Conservation (phyloP, 2,113 vertebrate species). For the Podiceps cristatus region DNA sequence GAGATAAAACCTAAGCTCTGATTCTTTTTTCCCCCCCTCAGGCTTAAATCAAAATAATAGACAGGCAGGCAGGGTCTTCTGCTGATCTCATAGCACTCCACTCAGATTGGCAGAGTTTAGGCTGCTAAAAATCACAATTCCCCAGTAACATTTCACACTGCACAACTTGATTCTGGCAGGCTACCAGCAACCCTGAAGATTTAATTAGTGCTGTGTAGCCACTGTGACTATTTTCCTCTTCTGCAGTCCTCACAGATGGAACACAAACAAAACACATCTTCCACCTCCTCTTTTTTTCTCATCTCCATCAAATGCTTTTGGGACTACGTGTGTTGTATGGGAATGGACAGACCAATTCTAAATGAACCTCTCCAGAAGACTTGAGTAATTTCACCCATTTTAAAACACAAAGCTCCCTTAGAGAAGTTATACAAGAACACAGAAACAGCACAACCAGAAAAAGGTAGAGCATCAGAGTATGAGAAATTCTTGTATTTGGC, state of each 20-base stretch:
- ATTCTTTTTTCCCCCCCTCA: background rate
- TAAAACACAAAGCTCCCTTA: background rate
- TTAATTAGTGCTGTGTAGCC: slow-evolving; percentile 62
- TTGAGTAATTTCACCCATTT: background rate
- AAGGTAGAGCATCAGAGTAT: background rate
- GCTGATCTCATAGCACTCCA: background rate
- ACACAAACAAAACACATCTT: slow-evolving; percentile 43
- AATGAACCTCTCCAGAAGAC: background rate
- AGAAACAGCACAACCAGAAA: background rate
- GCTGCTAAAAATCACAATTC: slow-evolving; percentile 39
- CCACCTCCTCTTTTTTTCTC: background rate
- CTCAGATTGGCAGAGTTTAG: background rate
- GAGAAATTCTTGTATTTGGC: background rate
- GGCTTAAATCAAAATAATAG: background rate
- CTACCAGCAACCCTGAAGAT: slow-evolving; percentile 53
- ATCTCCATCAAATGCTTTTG: background rate
- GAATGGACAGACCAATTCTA: background rate
- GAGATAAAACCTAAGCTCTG: background rate
- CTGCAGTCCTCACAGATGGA: slow-evolving; percentile 42
- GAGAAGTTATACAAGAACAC: background rate
- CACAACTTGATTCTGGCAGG: slow-evolving; percentile 13
- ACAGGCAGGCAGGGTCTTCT: background rate
- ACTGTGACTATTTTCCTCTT: slow-evolving; percentile 38
- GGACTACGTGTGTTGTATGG: background rate
- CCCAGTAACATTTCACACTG: slow-evolving; percentile 21